These are phyloP conservation scores for Agapornis canus DNA, from an alignment of 2,797 vertebrate species.

Conservation along the genomic window DNA sequence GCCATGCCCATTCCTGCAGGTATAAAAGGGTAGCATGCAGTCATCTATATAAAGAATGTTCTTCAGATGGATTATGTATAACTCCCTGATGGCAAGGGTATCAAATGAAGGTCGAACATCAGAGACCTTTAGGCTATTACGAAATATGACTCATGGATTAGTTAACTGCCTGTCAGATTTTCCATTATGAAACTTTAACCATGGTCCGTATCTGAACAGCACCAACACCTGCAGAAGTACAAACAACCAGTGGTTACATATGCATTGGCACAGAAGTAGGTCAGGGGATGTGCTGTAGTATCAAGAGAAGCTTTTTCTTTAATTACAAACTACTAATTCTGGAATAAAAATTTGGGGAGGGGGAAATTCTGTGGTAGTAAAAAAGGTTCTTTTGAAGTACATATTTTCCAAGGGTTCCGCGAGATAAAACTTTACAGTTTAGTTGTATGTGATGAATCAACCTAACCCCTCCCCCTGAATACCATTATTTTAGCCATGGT, in stretches of 20 bases:
- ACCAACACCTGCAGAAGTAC: conserved; percentile 41
- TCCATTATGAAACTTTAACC: conserved; percentile 67
- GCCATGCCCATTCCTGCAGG: conserved; percentile 26
- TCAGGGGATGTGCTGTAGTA: background rate
- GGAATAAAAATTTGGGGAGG: background rate
- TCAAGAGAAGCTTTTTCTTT: background rate
- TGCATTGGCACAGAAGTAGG: background rate
- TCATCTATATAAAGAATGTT: conserved; percentile 62
- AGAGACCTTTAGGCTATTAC: conserved; percentile 65
- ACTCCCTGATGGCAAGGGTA: conserved; percentile 45
- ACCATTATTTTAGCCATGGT: background rate
- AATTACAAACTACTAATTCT: background rate
- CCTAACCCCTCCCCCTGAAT: background rate
- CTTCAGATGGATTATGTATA: conserved; percentile 48
- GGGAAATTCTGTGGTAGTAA: background rate
- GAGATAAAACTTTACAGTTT: background rate
- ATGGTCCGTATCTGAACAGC: conserved; percentile 32
- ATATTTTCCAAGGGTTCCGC: background rate
- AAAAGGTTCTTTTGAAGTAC: background rate
- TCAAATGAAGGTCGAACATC: conserved; percentile 67
- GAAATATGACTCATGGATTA: conserved; percentile 65
- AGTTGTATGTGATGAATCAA: background rate
- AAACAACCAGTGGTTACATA: conserved; percentile 40
- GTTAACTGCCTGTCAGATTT: conserved; percentile 63
- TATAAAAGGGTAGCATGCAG: conserved; percentile 43